Base-by-base conservation (phyloP, 2,113 vertebrate species). In the Bujurquina vittata region DNA sequence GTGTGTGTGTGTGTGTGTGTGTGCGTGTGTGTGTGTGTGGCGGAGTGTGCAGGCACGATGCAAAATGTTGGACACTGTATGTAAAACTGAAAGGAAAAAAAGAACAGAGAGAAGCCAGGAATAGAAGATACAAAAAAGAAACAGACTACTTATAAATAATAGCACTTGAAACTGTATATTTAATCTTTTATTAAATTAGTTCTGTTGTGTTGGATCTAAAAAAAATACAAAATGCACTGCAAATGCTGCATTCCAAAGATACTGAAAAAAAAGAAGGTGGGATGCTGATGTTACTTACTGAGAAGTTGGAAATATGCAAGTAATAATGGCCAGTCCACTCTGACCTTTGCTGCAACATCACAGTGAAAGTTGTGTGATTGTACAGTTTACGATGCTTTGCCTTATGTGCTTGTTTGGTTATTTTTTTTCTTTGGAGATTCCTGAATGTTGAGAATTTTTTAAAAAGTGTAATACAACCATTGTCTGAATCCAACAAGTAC, bases 281-380 rank as follows among this genome's bases (percentile, higher is more conserved):
- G 49, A 63, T 18, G 29, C 11, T 62, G 22, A 49, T 73, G 75
- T 43, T 78, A 58, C 23, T 77, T 58, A 75, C 33, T 33, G 10
- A 57, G 33, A 52, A 75, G n/a, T 31, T 85, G 60, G 69, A 54
- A 60, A 56, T 9, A 61, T 59, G 15, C n/a, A 49, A 75, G 60
- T 57, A 40, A 78, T 80, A 83, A 77, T 60, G 54, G 57, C 61
- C 6, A 0, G 43, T 52, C 37, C 31, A 9, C 2, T 75, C 55
- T 73, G 83, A 84, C 75, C 83, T 83, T 84, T 81, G 74, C 33
- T 77, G 59, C 61, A 10, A 46, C 54, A 59, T 81, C 77, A 79
- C 33, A 75, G 26, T 72, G 52, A 75, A 63, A 65, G 57, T 77
- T 58, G 57, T 56, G 35, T 55, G 72, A 77, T 79, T 46, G 69